Evolutionary conservation across 2,113 vertebrate species (phyloP).

Genomic region (Ailurus styani): DNA sequence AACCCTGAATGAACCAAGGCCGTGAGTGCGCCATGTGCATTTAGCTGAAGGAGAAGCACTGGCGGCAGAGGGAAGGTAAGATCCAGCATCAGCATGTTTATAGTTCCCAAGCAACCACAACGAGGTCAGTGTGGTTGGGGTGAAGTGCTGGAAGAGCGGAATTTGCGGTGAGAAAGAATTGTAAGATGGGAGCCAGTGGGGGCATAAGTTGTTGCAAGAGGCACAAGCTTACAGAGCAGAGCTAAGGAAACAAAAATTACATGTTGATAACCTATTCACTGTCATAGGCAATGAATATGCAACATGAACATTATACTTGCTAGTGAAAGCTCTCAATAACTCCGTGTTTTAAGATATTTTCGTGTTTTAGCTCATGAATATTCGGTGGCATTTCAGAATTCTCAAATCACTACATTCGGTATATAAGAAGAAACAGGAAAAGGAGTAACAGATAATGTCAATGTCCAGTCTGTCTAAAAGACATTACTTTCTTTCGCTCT

Average conservation of each 20-base stretch:
- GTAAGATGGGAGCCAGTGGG: background rate
- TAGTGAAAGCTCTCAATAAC: background rate
- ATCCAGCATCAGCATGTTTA: no score
- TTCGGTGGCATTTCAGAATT: background rate
- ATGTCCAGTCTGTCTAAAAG: background rate
- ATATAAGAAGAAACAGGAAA: background rate
- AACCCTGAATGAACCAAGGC: background rate
- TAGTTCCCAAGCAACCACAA: background rate
- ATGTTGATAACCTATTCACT: background rate
- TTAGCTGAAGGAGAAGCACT: background rate
- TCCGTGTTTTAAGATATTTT: background rate
- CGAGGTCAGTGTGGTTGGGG: background rate
- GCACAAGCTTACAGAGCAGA: background rate
- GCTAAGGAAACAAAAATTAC: background rate
- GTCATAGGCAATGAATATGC: background rate
- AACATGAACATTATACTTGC: background rate
- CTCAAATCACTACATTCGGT: background rate
- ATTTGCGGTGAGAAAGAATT: background rate
- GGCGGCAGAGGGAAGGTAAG: background rate
- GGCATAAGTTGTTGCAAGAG: background rate
- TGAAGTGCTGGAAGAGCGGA: background rate
- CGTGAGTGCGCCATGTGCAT: background rate
- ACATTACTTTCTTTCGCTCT: background rate
- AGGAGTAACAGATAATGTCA: background rate
- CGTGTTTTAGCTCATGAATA: background rate